These are phyloP conservation scores for Nylanderia fulva DNA, from an alignment of 1,140 invertebrate species.

Conservation along the genomic window DNA sequence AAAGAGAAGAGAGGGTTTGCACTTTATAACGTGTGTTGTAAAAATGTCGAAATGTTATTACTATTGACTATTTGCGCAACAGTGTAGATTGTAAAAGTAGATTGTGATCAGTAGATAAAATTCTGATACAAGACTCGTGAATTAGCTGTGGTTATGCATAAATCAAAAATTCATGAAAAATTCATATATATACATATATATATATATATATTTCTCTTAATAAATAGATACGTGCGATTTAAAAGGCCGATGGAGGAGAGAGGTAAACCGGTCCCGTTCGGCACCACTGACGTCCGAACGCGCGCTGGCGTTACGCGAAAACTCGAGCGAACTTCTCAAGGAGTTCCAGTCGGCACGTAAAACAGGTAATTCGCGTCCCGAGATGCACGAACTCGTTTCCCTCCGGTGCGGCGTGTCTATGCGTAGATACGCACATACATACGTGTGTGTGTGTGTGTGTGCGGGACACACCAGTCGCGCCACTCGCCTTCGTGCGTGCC, in stretches of 20 bases:
- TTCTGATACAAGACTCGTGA: not conserved
- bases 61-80: not conserved
- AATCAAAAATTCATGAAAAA: slow-evolving; percentile 14
- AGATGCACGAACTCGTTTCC: slow-evolving; percentile 57
- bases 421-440: slow-evolving; percentile 54
- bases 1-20: not conserved
- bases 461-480: slow-evolving; percentile 7
- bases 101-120: not conserved
- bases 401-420: slow-evolving; percentile 49
- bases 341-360: slow-evolving; percentile 68
- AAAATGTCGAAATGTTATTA: not conserved
- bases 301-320: slow-evolving; percentile 65
- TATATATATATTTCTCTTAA: not conserved
- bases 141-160: no score
- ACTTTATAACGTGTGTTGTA: not conserved
- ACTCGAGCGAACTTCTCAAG: slow-evolving; percentile 69
- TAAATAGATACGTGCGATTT: not conserved
- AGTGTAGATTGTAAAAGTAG: not conserved
- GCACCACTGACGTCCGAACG: slow-evolving; percentile 43
- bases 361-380: slow-evolving; percentile 72
- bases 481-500: slow-evolving; percentile 25
- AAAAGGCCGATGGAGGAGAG: no score
- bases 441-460: not conserved
- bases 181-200: no score
- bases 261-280: slow-evolving; percentile 62